Base-by-base conservation (phyloP, 2,888 invertebrate species). In the Pterostichus niger region DNA sequence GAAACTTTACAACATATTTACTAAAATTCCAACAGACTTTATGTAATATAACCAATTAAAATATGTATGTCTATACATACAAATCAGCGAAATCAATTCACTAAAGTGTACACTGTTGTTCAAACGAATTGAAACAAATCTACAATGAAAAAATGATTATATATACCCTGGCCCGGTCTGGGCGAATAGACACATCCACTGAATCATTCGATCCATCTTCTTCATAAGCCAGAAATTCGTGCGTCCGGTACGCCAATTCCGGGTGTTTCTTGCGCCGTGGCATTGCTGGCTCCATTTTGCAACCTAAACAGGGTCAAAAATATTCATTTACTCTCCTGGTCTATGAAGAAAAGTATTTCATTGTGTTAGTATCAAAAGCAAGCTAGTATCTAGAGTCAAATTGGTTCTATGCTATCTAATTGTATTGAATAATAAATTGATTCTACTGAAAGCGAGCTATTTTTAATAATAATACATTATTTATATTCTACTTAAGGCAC, bases 201-300 rank as follows among this genome's bases (percentile, higher is more conserved):
- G 92, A 88, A 89, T 91, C 90, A 88, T 93, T 92, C 87, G 92
- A 92, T 86, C 91, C 91, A 85, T 91, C 92, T 86, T 94, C 93
- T 87, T 94, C 94, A 88, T 91, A 90, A 86, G 90, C 90, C 86
- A 96, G 94, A 88, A 96, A 93, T 90, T 96, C 96, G 91, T 96
- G 96, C 88, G 95, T 95, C 90, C 95, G 94, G 92, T 96, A 96
- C 87, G 96, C 96, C 88, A 96, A 93, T 87, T 96, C 96, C 71
- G 96, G 96, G 90, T 96, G 96, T 92, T 96, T 96, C 93, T 96
- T 96, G 89, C 96, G 94, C 86, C 96, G 93, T 85, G 96, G 96
- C 91, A 96, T 93, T 85, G 96, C 95, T 86, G 96, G 96, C 91
- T 96, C 96, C 92, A 95, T 93, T 83, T 92, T 92, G 85, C 92